Base-by-base conservation (phyloP, 2,888 invertebrate genomes). In the Monopis laevigella region DNA sequence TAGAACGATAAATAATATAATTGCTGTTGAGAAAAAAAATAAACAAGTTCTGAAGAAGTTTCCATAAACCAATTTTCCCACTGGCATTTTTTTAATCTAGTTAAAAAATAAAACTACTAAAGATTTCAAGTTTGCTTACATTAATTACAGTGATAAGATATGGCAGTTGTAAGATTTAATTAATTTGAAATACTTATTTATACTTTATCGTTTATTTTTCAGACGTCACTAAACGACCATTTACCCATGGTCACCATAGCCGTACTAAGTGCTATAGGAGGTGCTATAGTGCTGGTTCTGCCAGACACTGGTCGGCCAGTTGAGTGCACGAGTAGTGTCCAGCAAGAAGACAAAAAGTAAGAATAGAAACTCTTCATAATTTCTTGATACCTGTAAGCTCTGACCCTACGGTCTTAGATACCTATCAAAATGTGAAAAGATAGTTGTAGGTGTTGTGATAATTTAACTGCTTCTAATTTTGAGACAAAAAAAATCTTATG, bases 231-330 rank as follows among this genome's bases (percentile, higher is more conserved):
- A 45, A 86, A 88, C 59, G 73, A 71, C n/a, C 85, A 87, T 50
- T 69, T 91, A 39, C 86, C 92, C 7, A 87, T 91, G 86, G 72
- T 86, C 27, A 82, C 90, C 2, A 80, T 92, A 36, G 90, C 90
- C 2, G 82, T 82, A 5, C 82, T 86, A 51, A 88, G 90, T 18
- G 75, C 88, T 8, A 61, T 89, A 11, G 91, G 91, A 2, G 92
- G 92, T 2, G 66, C 86, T 24, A 84, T 88, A 30, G 87, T 90
- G 0, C 78, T 92, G 17, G 81, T 90, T 43, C 73, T 93, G 39
- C 92, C 92, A 0, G 93, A 93, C 69, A 91, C 90, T 2, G 84
- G 86, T 7, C 48, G 46, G 8, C 42, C 48, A 3, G 53, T 53
- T 26, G 52, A 61, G 24, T 27, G 48, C 2, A 43, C 7, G n/a